phyloP scores from a whole-genome alignment of 2,888 invertebrate genomes.

The Dione juno region DNA sequence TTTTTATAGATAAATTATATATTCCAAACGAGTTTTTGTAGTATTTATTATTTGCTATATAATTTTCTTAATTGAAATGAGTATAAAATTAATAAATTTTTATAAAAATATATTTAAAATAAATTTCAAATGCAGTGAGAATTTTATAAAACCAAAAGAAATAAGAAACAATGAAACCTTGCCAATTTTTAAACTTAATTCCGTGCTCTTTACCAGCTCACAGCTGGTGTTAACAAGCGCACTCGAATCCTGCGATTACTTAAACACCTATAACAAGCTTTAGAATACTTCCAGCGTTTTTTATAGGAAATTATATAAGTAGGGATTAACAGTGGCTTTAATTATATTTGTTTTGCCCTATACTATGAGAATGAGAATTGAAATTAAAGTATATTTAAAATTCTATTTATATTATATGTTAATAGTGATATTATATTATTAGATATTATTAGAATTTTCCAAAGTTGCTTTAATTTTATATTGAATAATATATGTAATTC shows the following conservation, averaged over 20 bases:
- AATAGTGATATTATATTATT: no score
- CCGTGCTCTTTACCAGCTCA: constrained; percentile 21
- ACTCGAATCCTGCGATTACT: constrained; percentile 16
- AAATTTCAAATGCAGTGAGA: constrained; percentile 6
- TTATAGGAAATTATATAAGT: background rate
- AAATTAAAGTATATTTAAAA: no score
- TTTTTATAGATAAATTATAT: background rate
- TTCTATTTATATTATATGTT: no score
- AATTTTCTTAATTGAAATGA: background rate
- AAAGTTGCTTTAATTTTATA: no score
- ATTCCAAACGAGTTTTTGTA: background rate
- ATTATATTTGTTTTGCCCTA: background rate
- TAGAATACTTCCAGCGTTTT: background rate
- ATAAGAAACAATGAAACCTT: background rate
- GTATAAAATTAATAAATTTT: background rate
- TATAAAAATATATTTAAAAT: constrained; percentile 4
- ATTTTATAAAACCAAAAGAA: background rate
- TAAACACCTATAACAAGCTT: background rate
- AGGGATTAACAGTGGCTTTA: background rate
- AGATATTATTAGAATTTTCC: no score
- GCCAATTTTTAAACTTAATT: constrained; percentile 17
- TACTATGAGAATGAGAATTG: no score
- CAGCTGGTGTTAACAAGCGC: constrained; percentile 21
- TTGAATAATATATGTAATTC: no score
- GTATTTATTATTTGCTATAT: background rate